These are phyloP conservation scores for Phallusia fumigata DNA, from an alignment of 23 tunicate genomes.

Conservation along the genomic window DNA sequence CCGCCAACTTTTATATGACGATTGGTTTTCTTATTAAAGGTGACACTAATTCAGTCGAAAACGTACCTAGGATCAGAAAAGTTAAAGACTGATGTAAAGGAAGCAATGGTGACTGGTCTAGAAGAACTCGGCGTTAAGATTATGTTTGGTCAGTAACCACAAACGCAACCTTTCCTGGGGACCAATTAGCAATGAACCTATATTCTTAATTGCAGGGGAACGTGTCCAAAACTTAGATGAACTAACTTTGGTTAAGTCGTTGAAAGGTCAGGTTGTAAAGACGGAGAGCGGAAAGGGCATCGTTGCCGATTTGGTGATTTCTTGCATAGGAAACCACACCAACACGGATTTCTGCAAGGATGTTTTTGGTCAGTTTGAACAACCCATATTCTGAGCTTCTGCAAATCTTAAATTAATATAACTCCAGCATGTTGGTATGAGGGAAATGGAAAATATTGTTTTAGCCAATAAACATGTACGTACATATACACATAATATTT, in stretches of 20 bases:
- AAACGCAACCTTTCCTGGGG: neutral
- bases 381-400: neutral
- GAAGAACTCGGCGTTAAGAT: conserved; percentile 27
- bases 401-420: neutral
- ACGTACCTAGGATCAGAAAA: neutral
- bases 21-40: conserved; percentile 20
- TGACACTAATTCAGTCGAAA: conserved; percentile 22
- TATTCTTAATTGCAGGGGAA: conserved; percentile 29
- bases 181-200: too few species aligned
- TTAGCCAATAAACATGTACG: too few species aligned
- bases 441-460: neutral
- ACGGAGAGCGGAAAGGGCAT: conserved; percentile 54
- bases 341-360: conserved; percentile 22
- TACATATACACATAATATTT: too few species aligned
- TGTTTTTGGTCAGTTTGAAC: conserved; percentile 2
- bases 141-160: conserved; percentile 10
- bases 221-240: conserved; percentile 37
- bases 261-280: conserved; percentile 59
- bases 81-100: conserved; percentile 2
- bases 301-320: conserved; percentile 55
- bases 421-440: neutral
- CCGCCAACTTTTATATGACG: too few species aligned
- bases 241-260: conserved; percentile 37
- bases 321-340: conserved; percentile 27
- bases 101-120: neutral